Conservation (phyloP, 2,797 vertebrate genomes). For the Thunnus albacares region DNA sequence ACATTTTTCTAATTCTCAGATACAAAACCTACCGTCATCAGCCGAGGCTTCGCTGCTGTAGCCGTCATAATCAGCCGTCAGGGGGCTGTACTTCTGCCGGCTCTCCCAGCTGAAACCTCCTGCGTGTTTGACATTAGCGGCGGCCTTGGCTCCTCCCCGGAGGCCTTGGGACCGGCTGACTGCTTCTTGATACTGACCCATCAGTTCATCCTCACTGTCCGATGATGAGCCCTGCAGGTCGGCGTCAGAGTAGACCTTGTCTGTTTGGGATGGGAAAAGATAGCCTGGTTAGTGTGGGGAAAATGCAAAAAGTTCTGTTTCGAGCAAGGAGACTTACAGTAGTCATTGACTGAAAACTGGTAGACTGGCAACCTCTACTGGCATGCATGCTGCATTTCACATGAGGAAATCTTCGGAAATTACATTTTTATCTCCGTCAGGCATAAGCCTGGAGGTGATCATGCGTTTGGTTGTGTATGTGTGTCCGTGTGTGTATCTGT, state of each 20-base stretch:
- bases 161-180: conserved; percentile 92
- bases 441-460: too few species aligned
- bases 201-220: conserved; percentile 96
- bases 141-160: conserved; percentile 77
- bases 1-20: background rate
- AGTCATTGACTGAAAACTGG: conserved; percentile 1
- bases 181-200: conserved; percentile 96
- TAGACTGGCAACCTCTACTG: conserved; percentile 41
- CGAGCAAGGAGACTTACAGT: background rate
- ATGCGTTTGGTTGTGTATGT: too few species aligned
- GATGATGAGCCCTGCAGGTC: conserved; percentile 93
- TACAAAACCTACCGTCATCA: conserved; percentile 90
- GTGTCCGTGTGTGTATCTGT: too few species aligned
- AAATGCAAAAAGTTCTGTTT: background rate
- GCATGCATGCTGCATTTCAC: background rate
- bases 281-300: background rate
- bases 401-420: background rate
- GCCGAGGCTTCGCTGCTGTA: conserved; percentile 97
- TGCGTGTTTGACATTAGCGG: conserved; percentile 79
- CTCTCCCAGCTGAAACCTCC: conserved; percentile 94
- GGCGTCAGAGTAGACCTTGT: conserved; percentile 89
- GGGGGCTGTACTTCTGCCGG: conserved; percentile 94
- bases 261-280: conserved; percentile 75
- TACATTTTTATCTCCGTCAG: too few species aligned
- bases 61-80: conserved; percentile 93